A percentile compares a stretch with the other conserved stretches of the same genome.
These are phyloP conservation scores for Knipowitschia caucasica DNA, from an alignment of 2,797 vertebrate genomes.

Conservation along the genomic window DNA sequence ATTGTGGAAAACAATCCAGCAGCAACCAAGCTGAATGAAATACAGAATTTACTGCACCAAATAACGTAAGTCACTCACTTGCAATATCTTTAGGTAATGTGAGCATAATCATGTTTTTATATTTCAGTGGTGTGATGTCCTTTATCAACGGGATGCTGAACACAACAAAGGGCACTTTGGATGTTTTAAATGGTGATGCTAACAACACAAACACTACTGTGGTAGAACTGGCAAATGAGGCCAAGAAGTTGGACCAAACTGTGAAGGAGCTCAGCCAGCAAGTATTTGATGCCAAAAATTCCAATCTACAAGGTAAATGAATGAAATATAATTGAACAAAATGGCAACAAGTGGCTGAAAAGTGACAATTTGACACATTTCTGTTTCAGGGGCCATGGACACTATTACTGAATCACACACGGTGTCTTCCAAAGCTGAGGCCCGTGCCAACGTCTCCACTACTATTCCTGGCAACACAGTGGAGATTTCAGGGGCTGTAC, in stretches of 20 bases:
- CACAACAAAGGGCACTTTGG: conserved; percentile 71
- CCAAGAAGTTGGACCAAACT: conserved; percentile 68
- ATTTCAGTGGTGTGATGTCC: conserved; percentile 80
- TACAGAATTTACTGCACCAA: conserved; percentile 81
- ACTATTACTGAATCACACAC: conserved; percentile 84
- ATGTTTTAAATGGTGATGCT: conserved; percentile 60
- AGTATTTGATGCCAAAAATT: conserved; percentile 87
- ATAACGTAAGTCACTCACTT: conserved; percentile 78
- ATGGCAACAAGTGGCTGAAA: not conserved
- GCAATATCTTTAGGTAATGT: not conserved
- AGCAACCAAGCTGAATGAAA: conserved; percentile 78
- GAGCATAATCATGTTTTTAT: not conserved
- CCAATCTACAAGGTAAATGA: conserved; percentile 85
- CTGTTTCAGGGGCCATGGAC: conserved; percentile 83
- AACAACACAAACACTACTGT: conserved; percentile 70
- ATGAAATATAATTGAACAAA: not conserved
- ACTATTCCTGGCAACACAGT: conserved; percentile 65
- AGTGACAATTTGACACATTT: not conserved
- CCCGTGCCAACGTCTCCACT: conserved; percentile 77
- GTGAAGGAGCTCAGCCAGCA: conserved; percentile 81
- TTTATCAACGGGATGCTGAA: conserved; percentile 81
- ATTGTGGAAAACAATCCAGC: conserved; percentile 85
- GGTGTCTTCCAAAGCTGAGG: conserved; percentile 80
- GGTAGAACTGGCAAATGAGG: conserved; percentile 71
- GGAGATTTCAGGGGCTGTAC: conserved; percentile 71